Base-by-base conservation (phyloP, 2,888 invertebrate species). In the Aphodius sticticus region DNA sequence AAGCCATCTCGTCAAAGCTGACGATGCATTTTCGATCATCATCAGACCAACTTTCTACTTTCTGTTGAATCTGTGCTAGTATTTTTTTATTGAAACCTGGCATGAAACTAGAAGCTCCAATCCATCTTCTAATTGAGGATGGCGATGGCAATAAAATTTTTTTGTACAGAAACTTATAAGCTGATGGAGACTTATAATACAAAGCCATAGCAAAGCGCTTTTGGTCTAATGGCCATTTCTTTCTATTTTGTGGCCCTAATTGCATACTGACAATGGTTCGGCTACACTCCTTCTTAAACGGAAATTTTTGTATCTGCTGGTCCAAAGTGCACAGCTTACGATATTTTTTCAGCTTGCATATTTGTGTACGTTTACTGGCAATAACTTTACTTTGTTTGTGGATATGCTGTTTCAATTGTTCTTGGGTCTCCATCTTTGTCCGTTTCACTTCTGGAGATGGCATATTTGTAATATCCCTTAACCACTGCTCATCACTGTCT, bases 1-100 rank as follows among this genome's bases (percentile, higher is more conserved):
- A 69, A 14, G 72, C 37, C 69, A 76, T 78, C 78, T 80, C 77
- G 69, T 80, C 78, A 74, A 78, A 80, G 35, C 72, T 76, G 69
- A 80, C 12, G 26, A 78, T 35, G 70, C 80, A 80, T 71, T 72
- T 72, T 71, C 69, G 76, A 15, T 76, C 69, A 9, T 16, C 16
- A 6, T 72, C 69, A 35, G 72, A 69, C 72, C 26, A 37, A 75
- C 53, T 37, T 38, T 9, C 69, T 15, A 77, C 69, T 76, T 77
- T 78, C 35, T 69, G 16, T 70, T 77, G 26, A 70, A 77, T 70
- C 70, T 77, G 77, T 36, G 35, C 15, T 36, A 77, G 70, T n/a
- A 70, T 36, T n/a, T 14, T 70, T 4, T 69, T 70, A n/a, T 70
- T 77, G 38, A 70, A 70, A 70, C 77, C 77, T 37, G 77, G 35